These are phyloP conservation scores for Listrodromus nycthemerus DNA, from an alignment of 2,888 invertebrate genomes.

Conservation along the genomic window DNA sequence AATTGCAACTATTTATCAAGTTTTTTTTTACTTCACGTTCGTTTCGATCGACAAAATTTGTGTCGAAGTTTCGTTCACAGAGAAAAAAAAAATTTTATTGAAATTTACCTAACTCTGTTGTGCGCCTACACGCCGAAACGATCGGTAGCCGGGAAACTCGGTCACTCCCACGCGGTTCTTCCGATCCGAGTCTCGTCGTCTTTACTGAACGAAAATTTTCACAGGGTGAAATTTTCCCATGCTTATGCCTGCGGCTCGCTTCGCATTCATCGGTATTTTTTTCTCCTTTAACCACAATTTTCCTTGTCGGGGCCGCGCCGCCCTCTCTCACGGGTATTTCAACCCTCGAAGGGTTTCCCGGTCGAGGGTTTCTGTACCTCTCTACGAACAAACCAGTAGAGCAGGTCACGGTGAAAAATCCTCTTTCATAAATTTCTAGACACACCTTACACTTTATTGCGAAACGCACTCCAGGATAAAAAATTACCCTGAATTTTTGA, in stretches of 20 bases:
- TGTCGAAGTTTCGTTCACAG: not conserved
- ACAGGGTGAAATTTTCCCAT: conserved; percentile 47
- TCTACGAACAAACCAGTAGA: conserved; percentile 11
- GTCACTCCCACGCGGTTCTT: conserved; percentile 51
- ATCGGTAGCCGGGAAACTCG: not conserved
- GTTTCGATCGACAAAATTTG: not conserved
- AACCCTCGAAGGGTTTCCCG: conserved; percentile 40
- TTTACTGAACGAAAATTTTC: conserved; percentile 47
- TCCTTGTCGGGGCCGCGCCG: conserved; percentile 38
- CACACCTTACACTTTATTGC: conserved; percentile 27
- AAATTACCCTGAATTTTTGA: conserved; percentile 13
- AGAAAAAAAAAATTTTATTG: not conserved
- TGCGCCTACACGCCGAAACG: not conserved
- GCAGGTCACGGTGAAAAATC: conserved; percentile 34
- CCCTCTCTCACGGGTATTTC: conserved; percentile 56
- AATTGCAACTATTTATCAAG: no score
- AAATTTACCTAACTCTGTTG: not conserved
- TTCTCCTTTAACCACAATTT: conserved; percentile 32
- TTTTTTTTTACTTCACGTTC: not conserved
- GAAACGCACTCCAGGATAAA: conserved; percentile 1
- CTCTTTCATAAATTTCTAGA: conserved; percentile 39
- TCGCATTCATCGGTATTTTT: conserved; percentile 3
- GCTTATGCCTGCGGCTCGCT: conserved; percentile 27
- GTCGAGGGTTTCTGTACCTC: conserved; percentile 11
- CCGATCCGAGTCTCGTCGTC: conserved; percentile 19